Percentiles rank a stretch among this genome's conserved stretches.
Evolutionary conservation across 2,797 vertebrate genomes (phyloP).

Genomic region (Iguana delicatissima): DNA sequence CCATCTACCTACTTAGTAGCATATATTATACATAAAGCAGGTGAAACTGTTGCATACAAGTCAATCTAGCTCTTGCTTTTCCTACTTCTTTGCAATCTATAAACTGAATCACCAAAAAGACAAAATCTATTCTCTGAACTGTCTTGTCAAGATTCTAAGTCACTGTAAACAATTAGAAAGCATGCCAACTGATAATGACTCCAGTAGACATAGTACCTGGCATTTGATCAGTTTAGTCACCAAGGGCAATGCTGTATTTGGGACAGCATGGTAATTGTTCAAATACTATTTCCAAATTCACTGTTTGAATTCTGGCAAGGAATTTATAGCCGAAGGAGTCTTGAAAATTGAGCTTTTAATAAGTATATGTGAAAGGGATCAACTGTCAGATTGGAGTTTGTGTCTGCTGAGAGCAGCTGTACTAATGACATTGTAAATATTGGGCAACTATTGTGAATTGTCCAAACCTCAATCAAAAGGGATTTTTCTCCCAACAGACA

Average conservation of each 20-base stretch:
- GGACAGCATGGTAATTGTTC: not conserved
- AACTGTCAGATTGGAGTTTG: constrained; percentile 25
- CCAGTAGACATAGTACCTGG: not conserved
- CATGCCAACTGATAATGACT: not conserved
- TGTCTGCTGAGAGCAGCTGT: not conserved
- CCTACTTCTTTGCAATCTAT: not conserved
- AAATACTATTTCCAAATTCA: constrained; percentile 16
- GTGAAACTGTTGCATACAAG: not conserved
- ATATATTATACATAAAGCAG: not conserved
- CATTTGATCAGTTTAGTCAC: constrained; percentile 4
- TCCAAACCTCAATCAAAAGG: constrained; percentile 39
- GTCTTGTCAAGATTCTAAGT: not conserved
- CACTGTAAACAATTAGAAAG: not conserved
- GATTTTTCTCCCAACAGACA: constrained; percentile 51
- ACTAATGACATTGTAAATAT: constrained; percentile 38
- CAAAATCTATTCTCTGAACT: not conserved
- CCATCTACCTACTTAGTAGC: too few relatives aligned
- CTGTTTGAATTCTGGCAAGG: constrained; percentile 7
- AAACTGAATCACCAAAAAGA: not conserved
- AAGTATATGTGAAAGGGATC: constrained; percentile 22
- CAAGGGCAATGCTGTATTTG: not conserved
- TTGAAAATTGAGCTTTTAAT: constrained; percentile 37
- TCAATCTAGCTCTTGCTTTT: not conserved
- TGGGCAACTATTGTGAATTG: constrained; percentile 26
- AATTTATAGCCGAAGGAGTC: not conserved